Evolutionary conservation across 2,113 vertebrate species (phyloP).

Genomic region (Sminthopsis crassicaudata): DNA sequence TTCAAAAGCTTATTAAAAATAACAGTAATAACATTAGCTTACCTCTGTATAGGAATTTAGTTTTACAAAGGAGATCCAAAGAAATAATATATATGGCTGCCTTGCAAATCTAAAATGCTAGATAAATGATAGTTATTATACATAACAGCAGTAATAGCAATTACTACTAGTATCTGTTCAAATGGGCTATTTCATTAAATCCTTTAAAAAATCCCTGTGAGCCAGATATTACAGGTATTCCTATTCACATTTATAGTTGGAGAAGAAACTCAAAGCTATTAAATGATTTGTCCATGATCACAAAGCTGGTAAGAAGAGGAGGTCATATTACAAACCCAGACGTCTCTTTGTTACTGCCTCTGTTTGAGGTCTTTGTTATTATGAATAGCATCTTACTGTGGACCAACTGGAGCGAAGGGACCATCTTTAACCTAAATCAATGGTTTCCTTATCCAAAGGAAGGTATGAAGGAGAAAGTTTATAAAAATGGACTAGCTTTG

Average conservation of each 20-base stretch:
- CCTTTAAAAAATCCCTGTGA: background rate
- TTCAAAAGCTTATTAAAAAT: background rate
- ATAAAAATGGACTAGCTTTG: background rate
- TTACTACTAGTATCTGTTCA: background rate
- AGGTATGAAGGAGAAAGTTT: background rate
- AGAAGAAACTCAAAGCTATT: background rate
- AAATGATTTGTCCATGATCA: background rate
- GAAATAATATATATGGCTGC: background rate
- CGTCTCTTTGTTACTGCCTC: background rate
- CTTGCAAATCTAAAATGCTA: background rate
- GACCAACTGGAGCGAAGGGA: background rate
- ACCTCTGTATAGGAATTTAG: background rate
- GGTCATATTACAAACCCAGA: background rate
- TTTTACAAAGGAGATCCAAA: background rate
- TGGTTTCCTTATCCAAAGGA: background rate
- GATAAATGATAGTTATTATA: background rate
- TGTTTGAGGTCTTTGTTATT: constrained; percentile 18
- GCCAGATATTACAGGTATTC: background rate
- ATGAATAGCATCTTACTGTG: background rate
- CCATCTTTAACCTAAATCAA: background rate
- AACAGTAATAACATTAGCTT: background rate
- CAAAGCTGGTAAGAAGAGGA: background rate
- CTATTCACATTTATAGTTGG: background rate
- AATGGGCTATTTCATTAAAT: background rate
- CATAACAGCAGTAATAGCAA: background rate